Conservation (phyloP, 2,797 vertebrate species). For the Micrastur ruficollis region DNA sequence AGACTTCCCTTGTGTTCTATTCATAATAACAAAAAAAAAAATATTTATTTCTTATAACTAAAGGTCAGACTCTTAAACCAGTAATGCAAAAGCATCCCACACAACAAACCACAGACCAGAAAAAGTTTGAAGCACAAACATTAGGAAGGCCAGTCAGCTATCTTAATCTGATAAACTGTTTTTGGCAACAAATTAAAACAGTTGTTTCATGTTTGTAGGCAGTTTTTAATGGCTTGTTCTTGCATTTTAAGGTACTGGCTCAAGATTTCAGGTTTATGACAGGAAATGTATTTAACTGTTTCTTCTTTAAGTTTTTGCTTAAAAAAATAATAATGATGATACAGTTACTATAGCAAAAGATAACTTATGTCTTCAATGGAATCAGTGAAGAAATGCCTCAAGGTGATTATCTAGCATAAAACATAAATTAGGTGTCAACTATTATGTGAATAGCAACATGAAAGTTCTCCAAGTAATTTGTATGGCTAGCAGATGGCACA, state of each 20-base stretch:
- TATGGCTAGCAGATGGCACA: background rate
- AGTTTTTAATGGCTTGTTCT: constrained; percentile 1
- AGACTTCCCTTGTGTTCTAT: background rate
- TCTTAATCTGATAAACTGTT: background rate
- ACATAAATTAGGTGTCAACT: background rate
- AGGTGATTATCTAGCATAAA: background rate
- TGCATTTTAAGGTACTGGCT: background rate
- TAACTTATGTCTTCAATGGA: background rate
- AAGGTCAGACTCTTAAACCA: background rate
- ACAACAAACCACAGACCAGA: background rate
- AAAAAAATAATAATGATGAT: background rate
- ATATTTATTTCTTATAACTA: background rate
- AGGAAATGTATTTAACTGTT: background rate
- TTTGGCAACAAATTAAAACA: constrained; percentile 8
- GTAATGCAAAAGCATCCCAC: background rate
- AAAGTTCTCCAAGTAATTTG: background rate
- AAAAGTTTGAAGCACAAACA: background rate
- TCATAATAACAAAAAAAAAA: background rate
- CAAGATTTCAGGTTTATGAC: background rate
- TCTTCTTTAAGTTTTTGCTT: background rate
- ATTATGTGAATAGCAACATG: background rate
- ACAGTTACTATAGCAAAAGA: background rate
- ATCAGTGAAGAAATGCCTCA: background rate
- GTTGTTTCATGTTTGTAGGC: background rate
- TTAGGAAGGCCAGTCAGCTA: background rate